A percentile compares a stretch with the other conserved stretches of the same genome.
Conservation (phyloP, 2,113 vertebrate genomes). For the Cololabis saira region DNA sequence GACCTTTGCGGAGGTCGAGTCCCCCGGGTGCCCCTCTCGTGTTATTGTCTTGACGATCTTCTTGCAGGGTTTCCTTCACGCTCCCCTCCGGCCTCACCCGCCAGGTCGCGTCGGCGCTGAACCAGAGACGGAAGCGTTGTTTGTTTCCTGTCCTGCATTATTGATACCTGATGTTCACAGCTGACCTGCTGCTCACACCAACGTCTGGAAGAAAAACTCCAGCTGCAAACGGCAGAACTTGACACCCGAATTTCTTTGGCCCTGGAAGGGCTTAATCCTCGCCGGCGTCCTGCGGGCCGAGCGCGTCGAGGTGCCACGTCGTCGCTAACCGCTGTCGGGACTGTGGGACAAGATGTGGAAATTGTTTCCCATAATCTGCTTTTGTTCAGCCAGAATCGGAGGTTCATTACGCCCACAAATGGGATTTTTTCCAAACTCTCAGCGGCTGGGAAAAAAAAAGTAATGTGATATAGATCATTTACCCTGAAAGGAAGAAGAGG, state of each 20-base stretch:
- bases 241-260: background rate
- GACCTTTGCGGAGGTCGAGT: background rate
- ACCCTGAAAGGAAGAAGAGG: constrained; percentile 40
- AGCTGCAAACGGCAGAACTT: constrained; percentile 7
- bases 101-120: background rate
- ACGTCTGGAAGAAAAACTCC: constrained; percentile 14
- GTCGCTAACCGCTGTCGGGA: constrained; percentile 30
- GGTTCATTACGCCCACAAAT: constrained; percentile 54
- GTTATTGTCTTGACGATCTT: background rate
- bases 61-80: background rate
- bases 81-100: background rate
- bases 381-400: constrained; percentile 32
- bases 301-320: background rate
- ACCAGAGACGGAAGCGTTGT: constrained; percentile 29
- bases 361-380: constrained; percentile 43
- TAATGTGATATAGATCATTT: constrained; percentile 56
- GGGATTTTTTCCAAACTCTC: constrained; percentile 37
- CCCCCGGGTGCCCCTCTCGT: too few species aligned
- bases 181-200: constrained; percentile 62
- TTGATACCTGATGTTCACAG: constrained; percentile 73
- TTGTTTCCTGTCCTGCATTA: constrained; percentile 67
- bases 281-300: constrained; percentile 9
- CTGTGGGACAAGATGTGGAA: constrained; percentile 35
- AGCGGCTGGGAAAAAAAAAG: constrained; percentile 10
- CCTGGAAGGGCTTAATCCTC: constrained; percentile 21